Evolutionary conservation across 92 coral and sea anemone species (phyloP), one percentile per base, ranked within the genome.

Genomic region (Galaxea fascicularis): DNA sequence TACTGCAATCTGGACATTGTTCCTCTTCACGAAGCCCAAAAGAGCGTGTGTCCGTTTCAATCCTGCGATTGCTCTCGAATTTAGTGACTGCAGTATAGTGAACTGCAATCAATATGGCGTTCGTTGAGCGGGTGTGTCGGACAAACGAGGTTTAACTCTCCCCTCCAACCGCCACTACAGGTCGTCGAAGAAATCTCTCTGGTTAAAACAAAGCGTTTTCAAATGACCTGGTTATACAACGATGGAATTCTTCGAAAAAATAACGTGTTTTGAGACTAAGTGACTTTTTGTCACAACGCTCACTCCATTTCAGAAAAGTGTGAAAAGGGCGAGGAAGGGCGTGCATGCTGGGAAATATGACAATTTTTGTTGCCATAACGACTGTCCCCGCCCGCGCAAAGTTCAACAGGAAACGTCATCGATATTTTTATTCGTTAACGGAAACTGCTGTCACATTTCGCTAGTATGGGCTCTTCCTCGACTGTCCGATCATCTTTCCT

Each of bases 331-430:
- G n/a, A 87, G 59, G 28, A 25, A 76, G 1, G 13, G 25, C 13
- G 27, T 20, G 95, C 57, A 91, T 91, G 62, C 77, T 85, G 95
- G 95, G 95, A 77, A 88, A 72, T 79, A n/a, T n/a, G n/a, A n/a
- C n/a, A 73, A 46, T 31, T 56, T 60, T 39, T 47, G 95, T 94
- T 87, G 81, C 88, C 89, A 92, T 89, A 91, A 80, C 91, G 77
- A 94, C 93, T 10, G 25, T 28, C 10, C 10, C 10, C 6, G 66
- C 66, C 66, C 54, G 29, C 86, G 58, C 84, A 65, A 79, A 51
- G 84, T 47, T 58, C 74, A 65, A 10, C 25, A n/a, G 30, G 35
- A 57, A n/a, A 65, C 75, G 84, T 79, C 84, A 79, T 51, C 29
- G 63, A 79, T 63, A 75, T 54, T 57, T 75, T 75, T 75, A 59